phyloP scores from a whole-genome alignment of 2,888 invertebrate genomes.

The Ormyrus rosae region DNA sequence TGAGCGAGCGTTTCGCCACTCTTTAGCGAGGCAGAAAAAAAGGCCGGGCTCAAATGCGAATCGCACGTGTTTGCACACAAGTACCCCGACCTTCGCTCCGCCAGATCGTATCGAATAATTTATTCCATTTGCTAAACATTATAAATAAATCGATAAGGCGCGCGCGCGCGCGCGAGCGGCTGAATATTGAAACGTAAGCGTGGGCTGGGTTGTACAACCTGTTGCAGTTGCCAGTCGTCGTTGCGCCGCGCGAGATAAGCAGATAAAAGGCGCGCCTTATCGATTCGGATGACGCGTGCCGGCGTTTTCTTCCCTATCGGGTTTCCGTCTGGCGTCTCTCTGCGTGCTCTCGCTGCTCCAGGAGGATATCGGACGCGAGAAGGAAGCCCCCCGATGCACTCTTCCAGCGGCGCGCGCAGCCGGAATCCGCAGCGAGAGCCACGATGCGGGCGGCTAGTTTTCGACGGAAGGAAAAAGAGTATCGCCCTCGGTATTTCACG shows the following conservation, averaged over 20 bases:
- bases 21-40: too few relatives aligned
- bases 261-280: constrained; percentile 39
- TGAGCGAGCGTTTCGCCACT: neutral
- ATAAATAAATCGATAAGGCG: constrained; percentile 39
- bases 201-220: constrained; percentile 34
- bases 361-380: neutral
- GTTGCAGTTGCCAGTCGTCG: constrained; percentile 7
- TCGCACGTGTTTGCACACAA: too few relatives aligned
- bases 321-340: constrained; percentile 7
- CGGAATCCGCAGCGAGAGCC: neutral
- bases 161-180: neutral
- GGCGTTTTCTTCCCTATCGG: constrained; percentile 29
- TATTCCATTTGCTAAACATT: constrained; percentile 25
- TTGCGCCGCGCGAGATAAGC: constrained; percentile 4
- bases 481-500: too few relatives aligned
- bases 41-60: too few relatives aligned
- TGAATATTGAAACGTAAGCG: constrained; percentile 38
- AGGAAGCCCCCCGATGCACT: neutral
- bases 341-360: too few relatives aligned
- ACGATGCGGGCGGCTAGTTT: too few relatives aligned
- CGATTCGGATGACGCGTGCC: constrained; percentile 38
- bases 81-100: constrained; percentile 7
- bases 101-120: constrained; percentile 30
- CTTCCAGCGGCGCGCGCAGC: neutral
- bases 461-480: too few relatives aligned